Base-by-base conservation (phyloP, 2,888 invertebrate species). In the Sicus ferrugineus region DNA sequence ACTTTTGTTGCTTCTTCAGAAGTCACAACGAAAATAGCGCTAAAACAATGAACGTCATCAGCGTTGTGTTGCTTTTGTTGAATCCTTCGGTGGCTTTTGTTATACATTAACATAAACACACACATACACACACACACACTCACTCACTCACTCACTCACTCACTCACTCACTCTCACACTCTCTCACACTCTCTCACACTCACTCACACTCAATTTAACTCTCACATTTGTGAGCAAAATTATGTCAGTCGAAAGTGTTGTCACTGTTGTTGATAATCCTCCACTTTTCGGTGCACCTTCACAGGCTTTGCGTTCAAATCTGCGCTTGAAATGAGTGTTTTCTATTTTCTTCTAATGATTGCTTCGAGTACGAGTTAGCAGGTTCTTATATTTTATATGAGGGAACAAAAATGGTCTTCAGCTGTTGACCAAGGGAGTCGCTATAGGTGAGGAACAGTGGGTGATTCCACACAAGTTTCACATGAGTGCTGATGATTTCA, bases 11-110 rank as follows among this genome's bases (percentile, higher is more conserved):
- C 38, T 38, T 26, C 14, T 67, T 23, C 28, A 31, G 68, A 73
- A 73, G 70, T 68, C 72, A 71, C 73, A 72, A 73, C 74, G 73
- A 74, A 71, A 73, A 75, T 73, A 74, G 74, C 73, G 71, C 71
- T 69, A 73, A 70, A 74, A 75, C 75, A 75, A 75, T 75, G 70
- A 71, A 73, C 73, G 75, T 73, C 28, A 61, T 26, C 28, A 26
- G 21, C n/a, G 31, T 50, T 46, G 21, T 67, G 68, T 70, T 72
- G 71, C 71, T 70, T 70, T 72, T 61, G 42, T 31, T 72, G 67
- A 59, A 61, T 42, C 21, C 63, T 65, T 30, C 23, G 67, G 38
- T 69, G 59, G 58, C 62, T 67, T 67, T 69, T 71, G 56, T 66
- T 61, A 69, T 65, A 67, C 72, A 68, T 67, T 11, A 42, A 21